These are phyloP conservation scores for Myotis yumanensis DNA, from an alignment of 2,113 vertebrate species.

Conservation along the genomic window DNA sequence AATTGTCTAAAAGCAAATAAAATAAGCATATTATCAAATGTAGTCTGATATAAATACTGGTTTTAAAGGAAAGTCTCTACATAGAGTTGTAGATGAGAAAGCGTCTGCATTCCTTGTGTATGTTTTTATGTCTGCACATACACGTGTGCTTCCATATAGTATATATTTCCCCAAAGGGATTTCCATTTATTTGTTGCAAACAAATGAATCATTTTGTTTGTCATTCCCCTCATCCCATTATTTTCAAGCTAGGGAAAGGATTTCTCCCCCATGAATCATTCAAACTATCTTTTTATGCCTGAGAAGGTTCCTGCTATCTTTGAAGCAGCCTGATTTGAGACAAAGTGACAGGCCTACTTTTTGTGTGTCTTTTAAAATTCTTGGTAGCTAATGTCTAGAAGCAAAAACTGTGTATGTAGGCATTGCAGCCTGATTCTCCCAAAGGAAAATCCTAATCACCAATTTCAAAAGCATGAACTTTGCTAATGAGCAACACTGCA, in stretches of 20 bases:
- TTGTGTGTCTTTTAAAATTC: background rate
- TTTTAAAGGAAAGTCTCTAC: background rate
- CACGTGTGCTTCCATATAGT: background rate
- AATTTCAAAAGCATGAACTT: slow-evolving; percentile 45
- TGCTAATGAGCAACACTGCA: slow-evolving; percentile 48
- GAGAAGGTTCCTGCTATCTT: slow-evolving; percentile 40
- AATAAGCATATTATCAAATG: background rate
- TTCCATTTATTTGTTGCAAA: slow-evolving; percentile 37
- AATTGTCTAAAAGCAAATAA: slow-evolving; percentile 5
- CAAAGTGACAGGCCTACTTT: slow-evolving; percentile 55
- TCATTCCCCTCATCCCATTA: background rate
- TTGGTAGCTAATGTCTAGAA: slow-evolving; percentile 22
- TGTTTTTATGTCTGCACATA: background rate
- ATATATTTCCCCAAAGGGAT: background rate
- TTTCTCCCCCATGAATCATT: slow-evolving; percentile 51
- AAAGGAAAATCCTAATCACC: slow-evolving; percentile 59
- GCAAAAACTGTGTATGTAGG: background rate
- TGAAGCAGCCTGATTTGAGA: slow-evolving; percentile 46
- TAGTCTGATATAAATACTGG: background rate
- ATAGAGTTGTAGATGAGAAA: background rate
- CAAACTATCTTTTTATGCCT: slow-evolving; percentile 27
- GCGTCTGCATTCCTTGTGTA: background rate
- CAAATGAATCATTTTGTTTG: slow-evolving; percentile 43
- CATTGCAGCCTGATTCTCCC: slow-evolving; percentile 25
- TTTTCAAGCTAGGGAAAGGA: slow-evolving; percentile 28